Evolutionary conservation across 2,797 vertebrate species (phyloP).

Genomic region (Ctenopoma multispine): DNA sequence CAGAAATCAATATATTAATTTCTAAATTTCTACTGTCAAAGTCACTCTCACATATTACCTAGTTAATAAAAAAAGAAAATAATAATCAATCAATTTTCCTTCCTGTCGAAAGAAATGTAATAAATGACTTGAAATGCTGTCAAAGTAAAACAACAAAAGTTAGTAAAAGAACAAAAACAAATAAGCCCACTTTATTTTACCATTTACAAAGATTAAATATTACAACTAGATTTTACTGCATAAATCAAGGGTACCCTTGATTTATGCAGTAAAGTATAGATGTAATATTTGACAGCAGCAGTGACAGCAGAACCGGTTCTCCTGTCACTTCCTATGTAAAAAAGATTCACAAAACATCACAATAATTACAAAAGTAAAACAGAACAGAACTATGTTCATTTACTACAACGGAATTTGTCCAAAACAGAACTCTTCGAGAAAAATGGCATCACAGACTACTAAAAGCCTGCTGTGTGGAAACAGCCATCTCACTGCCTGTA

Average conservation of each 20-base stretch:
- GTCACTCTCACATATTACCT: background rate
- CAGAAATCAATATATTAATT: conserved; percentile 20
- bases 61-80: conserved; percentile 22
- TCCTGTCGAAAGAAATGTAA: too few species aligned
- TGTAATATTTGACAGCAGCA: too few species aligned
- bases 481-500: background rate
- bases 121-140: conserved; percentile 6
- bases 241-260: too few species aligned
- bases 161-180: background rate
- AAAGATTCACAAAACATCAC: conserved; percentile 7
- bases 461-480: background rate
- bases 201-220: background rate
- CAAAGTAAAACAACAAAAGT: background rate
- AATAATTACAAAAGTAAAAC: conserved; percentile 3
- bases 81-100: conserved; percentile 1
- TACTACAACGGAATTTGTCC: conserved; percentile 5
- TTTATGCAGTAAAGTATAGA: too few species aligned
- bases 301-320: too few species aligned
- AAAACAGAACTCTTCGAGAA: conserved; percentile 1
- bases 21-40: conserved; percentile 22
- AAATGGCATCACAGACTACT: conserved; percentile 11
- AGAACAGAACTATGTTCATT: background rate
- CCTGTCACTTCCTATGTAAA: background rate
- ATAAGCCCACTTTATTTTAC: background rate
- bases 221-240: background rate